These are phyloP conservation scores for Drosophila persimilis DNA, from an alignment of 1,140 invertebrate species.

Conservation along the genomic window DNA sequence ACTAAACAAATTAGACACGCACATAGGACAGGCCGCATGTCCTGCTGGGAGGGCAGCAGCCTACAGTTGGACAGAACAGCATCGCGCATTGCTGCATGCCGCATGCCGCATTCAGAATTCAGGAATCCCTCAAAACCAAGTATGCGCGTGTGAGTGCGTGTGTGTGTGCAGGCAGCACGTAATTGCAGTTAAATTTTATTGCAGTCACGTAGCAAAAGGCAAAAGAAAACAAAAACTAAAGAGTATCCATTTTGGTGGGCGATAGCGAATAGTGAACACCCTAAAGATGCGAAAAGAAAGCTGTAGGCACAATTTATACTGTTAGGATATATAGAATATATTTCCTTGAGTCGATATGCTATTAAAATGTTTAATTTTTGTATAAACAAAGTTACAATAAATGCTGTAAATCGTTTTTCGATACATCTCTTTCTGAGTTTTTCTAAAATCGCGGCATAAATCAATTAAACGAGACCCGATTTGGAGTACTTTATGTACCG, in stretches of 20 bases:
- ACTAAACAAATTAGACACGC: conserved; percentile 45
- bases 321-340: too few species aligned
- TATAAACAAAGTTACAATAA: too few species aligned
- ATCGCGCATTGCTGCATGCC: conserved; percentile 10
- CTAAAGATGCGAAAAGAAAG: background rate
- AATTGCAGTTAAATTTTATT: conserved; percentile 79
- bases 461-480: too few species aligned
- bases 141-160: background rate
- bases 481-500: too few species aligned
- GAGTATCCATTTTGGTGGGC: background rate
- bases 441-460: too few species aligned
- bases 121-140: too few species aligned
- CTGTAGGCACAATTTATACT: too few species aligned
- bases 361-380: too few species aligned
- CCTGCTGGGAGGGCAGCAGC: conserved; percentile 24
- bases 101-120: conserved; percentile 12
- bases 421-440: too few species aligned
- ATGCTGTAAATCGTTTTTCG: too few species aligned
- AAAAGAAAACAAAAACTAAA: conserved; percentile 43
- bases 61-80: conserved; percentile 32
- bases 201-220: conserved; percentile 65
- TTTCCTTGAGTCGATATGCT: too few species aligned
- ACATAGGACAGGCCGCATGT: conserved; percentile 13
- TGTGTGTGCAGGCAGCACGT: conserved; percentile 54
- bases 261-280: conserved; percentile 4